Base-by-base conservation (phyloP, 2,113 vertebrate genomes). In the Onychostruthus taczanowskii region DNA sequence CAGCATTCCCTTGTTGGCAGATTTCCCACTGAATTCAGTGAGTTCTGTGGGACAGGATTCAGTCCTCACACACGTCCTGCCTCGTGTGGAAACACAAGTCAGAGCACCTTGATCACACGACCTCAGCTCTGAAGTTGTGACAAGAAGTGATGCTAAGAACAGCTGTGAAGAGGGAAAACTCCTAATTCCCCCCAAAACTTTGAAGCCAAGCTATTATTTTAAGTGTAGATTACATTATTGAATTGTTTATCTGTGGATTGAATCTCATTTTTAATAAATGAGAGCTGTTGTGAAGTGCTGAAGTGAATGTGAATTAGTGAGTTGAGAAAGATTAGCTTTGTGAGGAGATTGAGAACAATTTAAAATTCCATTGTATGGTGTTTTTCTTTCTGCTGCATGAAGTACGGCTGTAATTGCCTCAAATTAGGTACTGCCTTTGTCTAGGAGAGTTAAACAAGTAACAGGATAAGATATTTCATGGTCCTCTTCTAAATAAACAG, bases 211-310 rank as follows among this genome's bases (percentile, higher is more conserved):
- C 61, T 84, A 33, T 90, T 93, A 87, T 70, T 96, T 95, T 89
- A 90, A 93, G 94, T 92, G 80, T 88, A 74, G 63, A 58, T 96
- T 94, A 66, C 84, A 41, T 87, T 93, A 95, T 76, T 72, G 1
- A 58, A 53, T 92, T 95, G 80, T 92, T 96, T 96, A 82, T 95
- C 93, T 91, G 49, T 52, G 83, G 63, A 67, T 87, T 90, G 68
- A 79, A 78, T 95, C 83, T 88, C 3, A 21, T 81, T 72, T 96
- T 97, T 94, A 94, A 94, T 92, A 94, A 92, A 90, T 58, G 72
- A 75, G 46, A 53, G 80, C 66, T 94, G 89, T 93, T 84, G 58
- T 93, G 67, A 82, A 84, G 69, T 7, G 3, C 73, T 87, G 58
- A n/a, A 91, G 53, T 90, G 86, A 95, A 91, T 78, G 56, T 41